Evolutionary conservation across 2,797 vertebrate species (phyloP).

Genomic region (Muscicapa striata): DNA sequence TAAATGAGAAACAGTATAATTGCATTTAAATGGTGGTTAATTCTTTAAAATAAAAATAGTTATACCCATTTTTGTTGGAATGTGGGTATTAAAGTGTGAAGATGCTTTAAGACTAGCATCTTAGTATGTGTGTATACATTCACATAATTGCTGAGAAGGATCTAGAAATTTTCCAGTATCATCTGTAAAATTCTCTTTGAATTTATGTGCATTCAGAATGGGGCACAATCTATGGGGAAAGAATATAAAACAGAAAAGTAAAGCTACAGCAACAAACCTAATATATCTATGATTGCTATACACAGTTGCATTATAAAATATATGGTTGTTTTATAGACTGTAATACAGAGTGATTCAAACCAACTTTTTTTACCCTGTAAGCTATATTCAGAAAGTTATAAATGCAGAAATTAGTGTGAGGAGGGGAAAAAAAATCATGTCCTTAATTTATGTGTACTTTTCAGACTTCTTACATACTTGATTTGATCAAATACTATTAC

Average conservation of each 20-base stretch:
- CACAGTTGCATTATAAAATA: not conserved
- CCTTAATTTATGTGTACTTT: not conserved
- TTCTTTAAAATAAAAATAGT: not conserved
- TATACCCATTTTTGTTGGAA: not conserved
- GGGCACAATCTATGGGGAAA: not conserved
- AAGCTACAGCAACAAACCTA: not conserved
- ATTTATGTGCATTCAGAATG: not conserved
- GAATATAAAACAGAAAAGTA: not conserved
- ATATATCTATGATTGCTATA: not conserved
- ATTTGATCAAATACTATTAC: not conserved
- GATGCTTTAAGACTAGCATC: not conserved
- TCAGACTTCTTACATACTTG: not conserved
- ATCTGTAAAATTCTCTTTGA: not conserved
- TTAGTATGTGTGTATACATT: not conserved
- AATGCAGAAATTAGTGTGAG: not conserved
- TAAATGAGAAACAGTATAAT: not conserved
- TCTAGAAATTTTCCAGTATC: not conserved
- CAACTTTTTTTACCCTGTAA: not conserved
- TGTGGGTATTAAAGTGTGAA: not conserved
- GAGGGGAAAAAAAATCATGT: accelerated
- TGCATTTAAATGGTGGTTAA: not conserved
- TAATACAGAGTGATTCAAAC: not conserved
- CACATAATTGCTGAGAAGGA: not conserved
- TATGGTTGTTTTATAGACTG: not conserved
- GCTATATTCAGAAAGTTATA: not conserved